Evolutionary conservation across 2,113 vertebrate species (phyloP).

Genomic region (Amazona vittata): DNA sequence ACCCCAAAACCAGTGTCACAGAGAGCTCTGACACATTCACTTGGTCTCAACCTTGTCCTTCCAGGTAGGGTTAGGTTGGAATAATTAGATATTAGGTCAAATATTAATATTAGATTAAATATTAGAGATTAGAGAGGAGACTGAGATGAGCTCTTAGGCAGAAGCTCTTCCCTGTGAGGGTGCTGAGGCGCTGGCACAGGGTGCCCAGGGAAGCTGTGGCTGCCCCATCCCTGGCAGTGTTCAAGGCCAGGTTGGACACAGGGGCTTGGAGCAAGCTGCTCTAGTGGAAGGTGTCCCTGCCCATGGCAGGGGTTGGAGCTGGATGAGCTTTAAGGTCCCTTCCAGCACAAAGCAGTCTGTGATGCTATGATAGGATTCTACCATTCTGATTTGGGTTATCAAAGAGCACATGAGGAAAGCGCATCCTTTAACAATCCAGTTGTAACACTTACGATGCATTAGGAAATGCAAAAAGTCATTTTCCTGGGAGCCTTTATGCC

Average conservation of each 20-base stretch:
- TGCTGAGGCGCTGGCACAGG: not conserved
- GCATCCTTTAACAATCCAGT: not conserved
- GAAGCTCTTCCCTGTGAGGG: not conserved
- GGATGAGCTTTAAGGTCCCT: not conserved
- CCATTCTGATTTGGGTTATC: not conserved
- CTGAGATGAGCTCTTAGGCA: not conserved
- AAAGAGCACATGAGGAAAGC: rapidly evolving
- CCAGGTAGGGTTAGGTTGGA: not conserved
- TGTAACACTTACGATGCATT: not conserved
- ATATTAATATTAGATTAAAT: not conserved
- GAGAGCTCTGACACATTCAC: rapidly evolving
- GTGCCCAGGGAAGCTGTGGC: too few species aligned
- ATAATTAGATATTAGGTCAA: not conserved
- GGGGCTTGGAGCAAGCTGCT: too few species aligned
- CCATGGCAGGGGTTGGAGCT: not conserved
- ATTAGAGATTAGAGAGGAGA: not conserved
- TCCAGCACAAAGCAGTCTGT: not conserved
- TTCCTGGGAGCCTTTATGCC: not conserved
- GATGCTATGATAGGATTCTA: not conserved
- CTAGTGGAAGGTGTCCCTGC: not conserved
- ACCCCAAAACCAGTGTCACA: not conserved
- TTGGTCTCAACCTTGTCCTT: not conserved
- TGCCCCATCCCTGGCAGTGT: too few species aligned
- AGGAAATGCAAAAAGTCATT: not conserved
- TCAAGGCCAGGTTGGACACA: too few species aligned